Percentiles rank a stretch among this genome's conserved stretches.
phyloP scores from a whole-genome alignment of 2,888 invertebrate species.

The Brenthis daphne region DNA sequence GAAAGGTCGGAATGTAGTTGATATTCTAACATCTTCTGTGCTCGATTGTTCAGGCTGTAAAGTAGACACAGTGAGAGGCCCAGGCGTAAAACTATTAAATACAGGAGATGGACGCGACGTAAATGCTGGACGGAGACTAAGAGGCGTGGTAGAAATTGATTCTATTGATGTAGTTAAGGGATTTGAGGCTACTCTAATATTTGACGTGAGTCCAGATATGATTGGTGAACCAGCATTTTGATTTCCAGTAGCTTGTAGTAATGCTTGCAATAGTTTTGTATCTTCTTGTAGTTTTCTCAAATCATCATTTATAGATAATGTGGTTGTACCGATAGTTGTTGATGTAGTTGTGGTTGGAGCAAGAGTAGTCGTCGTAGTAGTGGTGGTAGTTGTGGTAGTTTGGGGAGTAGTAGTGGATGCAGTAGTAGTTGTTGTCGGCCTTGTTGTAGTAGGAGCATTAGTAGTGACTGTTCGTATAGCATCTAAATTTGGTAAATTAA shows the following conservation, averaged over 20 bases:
- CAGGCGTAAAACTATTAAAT: constrained; percentile 56
- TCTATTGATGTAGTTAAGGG: constrained; percentile 64
- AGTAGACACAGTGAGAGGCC: constrained; percentile 55
- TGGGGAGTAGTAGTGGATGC: constrained; percentile 29
- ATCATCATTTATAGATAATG: constrained; percentile 60
- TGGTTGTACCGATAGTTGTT: constrained; percentile 44
- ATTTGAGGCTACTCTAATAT: constrained; percentile 71
- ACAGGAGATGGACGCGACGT: constrained; percentile 56
- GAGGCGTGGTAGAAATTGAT: constrained; percentile 67
- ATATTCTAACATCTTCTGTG: constrained; percentile 64
- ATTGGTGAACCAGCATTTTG: constrained; percentile 60
- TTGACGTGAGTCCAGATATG: constrained; percentile 70
- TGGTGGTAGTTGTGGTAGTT: constrained; percentile 46
- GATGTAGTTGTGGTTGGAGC: constrained; percentile 37
- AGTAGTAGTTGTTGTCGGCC: constrained; percentile 44
- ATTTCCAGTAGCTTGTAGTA: constrained; percentile 66
- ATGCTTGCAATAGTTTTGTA: constrained; percentile 68
- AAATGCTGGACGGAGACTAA: constrained; percentile 65
- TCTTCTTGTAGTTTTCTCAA: constrained; percentile 71
- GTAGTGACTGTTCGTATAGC: constrained; percentile 44
- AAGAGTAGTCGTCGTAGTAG: constrained; percentile 44
- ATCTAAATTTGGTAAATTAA: constrained; percentile 66
- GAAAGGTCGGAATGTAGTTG: constrained; percentile 66
- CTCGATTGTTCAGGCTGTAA: constrained; percentile 54
- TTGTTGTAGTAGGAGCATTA: constrained; percentile 43